A percentile compares a stretch with the other conserved stretches of the same genome.
Evolutionary conservation across 2,888 invertebrate species (phyloP).

Genomic region (Fissipunctia ypsillon): DNA sequence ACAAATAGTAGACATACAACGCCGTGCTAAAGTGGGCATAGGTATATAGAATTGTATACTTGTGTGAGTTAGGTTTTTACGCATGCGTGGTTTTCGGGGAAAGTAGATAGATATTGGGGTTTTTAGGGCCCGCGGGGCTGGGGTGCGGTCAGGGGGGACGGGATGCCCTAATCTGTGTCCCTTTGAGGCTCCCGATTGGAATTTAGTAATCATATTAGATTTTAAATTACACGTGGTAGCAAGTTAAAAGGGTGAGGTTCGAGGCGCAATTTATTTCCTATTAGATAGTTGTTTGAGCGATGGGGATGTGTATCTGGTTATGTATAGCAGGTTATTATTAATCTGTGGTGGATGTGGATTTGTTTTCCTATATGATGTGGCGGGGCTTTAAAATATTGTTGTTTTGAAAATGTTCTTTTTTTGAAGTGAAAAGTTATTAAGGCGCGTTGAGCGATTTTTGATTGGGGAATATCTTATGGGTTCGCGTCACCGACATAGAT

Average conservation of each 20-base stretch:
- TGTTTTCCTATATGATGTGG: background rate
- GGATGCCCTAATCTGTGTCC: slow-evolving; percentile 88
- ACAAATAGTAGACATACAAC: slow-evolving; percentile 57
- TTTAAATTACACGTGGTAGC: slow-evolving; percentile 89
- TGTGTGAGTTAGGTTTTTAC: slow-evolving; percentile 86
- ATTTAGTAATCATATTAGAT: slow-evolving; percentile 91
- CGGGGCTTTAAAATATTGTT: background rate
- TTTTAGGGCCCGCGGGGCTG: slow-evolving; percentile 83
- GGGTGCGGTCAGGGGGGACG: slow-evolving; percentile 72
- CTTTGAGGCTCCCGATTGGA: slow-evolving; percentile 89
- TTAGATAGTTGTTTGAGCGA: slow-evolving; percentile 79
- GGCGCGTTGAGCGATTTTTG: too few relatives aligned
- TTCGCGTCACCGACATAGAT: too few relatives aligned
- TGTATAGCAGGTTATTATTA: slow-evolving; percentile 36
- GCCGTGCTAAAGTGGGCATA: slow-evolving; percentile 82
- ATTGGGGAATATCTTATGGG: too few relatives aligned
- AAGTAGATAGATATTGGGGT: slow-evolving; percentile 89
- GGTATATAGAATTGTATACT: slow-evolving; percentile 77
- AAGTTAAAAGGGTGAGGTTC: slow-evolving; percentile 82
- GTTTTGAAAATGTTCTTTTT: background rate
- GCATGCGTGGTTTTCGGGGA: slow-evolving; percentile 88
- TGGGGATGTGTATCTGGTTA: slow-evolving; percentile 44
- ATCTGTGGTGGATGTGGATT: background rate
- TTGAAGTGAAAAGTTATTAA: too few relatives aligned
- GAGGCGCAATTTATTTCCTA: slow-evolving; percentile 85